Evolutionary conservation across 2,113 vertebrate species (phyloP), one percentile per base, ranked within the genome.

Genomic region (Fregetta grallaria): DNA sequence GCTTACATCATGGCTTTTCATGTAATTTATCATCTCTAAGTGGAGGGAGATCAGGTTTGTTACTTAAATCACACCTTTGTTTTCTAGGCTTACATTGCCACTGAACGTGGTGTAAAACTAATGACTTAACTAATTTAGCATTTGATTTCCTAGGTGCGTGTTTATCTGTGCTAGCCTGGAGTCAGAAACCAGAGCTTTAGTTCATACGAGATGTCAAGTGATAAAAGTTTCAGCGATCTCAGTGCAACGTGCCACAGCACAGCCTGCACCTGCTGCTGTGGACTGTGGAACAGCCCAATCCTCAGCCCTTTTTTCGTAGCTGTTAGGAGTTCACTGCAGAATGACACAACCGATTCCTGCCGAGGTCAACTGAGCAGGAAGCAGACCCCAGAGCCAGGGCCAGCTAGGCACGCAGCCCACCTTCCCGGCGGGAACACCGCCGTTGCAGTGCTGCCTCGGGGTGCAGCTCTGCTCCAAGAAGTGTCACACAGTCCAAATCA

Each of bases 1-100:
- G 26, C 40, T 79, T 38, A 22, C 32, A 20, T 36, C 4, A 0
- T 26, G 58, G 76, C 45, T 73, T 62, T 70, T 66, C 0, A 0
- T 66, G 8, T 13, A 2, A 44, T 70, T 86, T 25, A 12, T 32
- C 21, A 3, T 25, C 32, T 56, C 56, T 16, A 12, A 73, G 12
- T 5, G 11, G 22, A 55, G 8, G 14, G 34, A 90, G 15, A 2
- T 8, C 4, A 11, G 42, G 27, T 71, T 62, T 49, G 36, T 87
- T 40, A 19, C 15, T 88, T 45, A 53, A 44, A 40, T 55, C 29
- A 19, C 50, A 45, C 42, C 32, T 78, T 15, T 14, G 1, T 36
- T 82, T 82, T 25, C 62, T 42, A 56, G 63, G 68, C 45, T 80
- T 27, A 36, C 30, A 8, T 30, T 92, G 34, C 44, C 10, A 10